Percentiles rank a stretch among this genome's conserved stretches.
Conservation (phyloP, 1,140 invertebrate species). For the Colletes gigas region DNA sequence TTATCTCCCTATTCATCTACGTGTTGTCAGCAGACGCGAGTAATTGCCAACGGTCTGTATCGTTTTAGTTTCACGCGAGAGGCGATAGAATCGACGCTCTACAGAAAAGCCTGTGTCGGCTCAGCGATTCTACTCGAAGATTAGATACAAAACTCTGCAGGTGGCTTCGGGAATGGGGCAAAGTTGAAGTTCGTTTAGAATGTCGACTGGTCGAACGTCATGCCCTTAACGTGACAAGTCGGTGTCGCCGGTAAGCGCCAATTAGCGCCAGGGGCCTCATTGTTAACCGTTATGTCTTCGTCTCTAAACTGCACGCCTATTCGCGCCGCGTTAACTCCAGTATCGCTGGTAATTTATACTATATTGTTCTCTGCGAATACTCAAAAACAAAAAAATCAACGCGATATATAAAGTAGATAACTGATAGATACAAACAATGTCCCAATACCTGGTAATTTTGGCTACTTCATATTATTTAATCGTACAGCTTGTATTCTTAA, state of each 20-base stretch:
- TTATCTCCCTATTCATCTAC: not conserved
- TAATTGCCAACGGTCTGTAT: not conserved
- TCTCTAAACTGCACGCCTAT: not conserved
- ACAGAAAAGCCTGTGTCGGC: not conserved
- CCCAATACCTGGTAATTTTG: too few relatives aligned
- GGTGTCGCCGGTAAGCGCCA: not conserved
- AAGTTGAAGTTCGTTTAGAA: not conserved
- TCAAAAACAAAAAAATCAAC: too few relatives aligned
- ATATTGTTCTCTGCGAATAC: not conserved
- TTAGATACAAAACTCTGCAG: slow-evolving; percentile 9
- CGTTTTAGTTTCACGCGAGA: not conserved
- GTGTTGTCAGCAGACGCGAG: not conserved
- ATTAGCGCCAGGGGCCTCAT: not conserved
- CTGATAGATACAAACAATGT: too few relatives aligned
- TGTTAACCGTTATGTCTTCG: not conserved
- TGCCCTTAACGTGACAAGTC: not conserved
- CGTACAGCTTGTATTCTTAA: too few relatives aligned
- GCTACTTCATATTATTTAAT: too few relatives aligned
- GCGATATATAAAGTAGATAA: too few relatives aligned
- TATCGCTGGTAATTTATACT: not conserved
- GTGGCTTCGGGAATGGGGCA: not conserved
- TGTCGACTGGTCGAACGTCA: not conserved
- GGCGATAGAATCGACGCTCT: not conserved
- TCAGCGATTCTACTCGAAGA: slow-evolving; percentile 16
- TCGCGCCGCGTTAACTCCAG: not conserved